Percentiles rank a stretch among this genome's conserved stretches.
Evolutionary conservation across 1,140 invertebrate genomes (phyloP).

Genomic region (Lepidurus apus): DNA sequence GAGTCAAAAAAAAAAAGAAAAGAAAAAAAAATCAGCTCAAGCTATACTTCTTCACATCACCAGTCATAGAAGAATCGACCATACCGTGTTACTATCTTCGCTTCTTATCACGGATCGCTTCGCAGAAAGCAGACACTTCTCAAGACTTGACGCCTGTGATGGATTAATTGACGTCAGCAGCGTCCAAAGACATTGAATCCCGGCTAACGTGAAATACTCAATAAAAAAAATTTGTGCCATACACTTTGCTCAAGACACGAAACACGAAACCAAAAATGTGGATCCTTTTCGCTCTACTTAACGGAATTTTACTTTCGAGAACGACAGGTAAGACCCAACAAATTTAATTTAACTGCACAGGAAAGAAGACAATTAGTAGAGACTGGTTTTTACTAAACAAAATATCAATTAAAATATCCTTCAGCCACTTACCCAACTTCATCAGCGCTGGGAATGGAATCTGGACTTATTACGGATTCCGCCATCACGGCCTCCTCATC

Average conservation of each 20-base stretch:
- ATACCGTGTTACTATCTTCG: neutral
- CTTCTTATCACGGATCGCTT: too few relatives aligned
- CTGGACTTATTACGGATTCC: slow-evolving; percentile 53
- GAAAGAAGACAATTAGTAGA: neutral
- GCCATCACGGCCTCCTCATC: slow-evolving; percentile 57
- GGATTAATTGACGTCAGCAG: neutral
- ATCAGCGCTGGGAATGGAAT: slow-evolving; percentile 55
- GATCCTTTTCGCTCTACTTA: neutral
- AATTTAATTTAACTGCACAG: neutral
- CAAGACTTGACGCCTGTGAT: neutral
- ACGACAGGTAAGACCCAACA: neutral
- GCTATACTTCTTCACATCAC: neutral
- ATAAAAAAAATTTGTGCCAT: neutral
- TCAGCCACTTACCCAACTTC: neutral
- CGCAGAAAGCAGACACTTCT: too few relatives aligned
- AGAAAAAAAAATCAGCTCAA: neutral
- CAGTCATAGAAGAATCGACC: neutral
- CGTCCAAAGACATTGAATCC: neutral
- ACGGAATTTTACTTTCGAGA: neutral
- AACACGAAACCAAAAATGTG: neutral
- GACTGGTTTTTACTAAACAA: neutral
- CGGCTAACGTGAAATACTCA: neutral
- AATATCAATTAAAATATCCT: neutral
- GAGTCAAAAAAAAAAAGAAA: neutral
- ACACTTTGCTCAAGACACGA: neutral